A percentile compares a stretch with the other conserved stretches of the same genome.
Evolutionary conservation across 2,888 invertebrate genomes (phyloP).

Genomic region (Leucozona laternaria): DNA sequence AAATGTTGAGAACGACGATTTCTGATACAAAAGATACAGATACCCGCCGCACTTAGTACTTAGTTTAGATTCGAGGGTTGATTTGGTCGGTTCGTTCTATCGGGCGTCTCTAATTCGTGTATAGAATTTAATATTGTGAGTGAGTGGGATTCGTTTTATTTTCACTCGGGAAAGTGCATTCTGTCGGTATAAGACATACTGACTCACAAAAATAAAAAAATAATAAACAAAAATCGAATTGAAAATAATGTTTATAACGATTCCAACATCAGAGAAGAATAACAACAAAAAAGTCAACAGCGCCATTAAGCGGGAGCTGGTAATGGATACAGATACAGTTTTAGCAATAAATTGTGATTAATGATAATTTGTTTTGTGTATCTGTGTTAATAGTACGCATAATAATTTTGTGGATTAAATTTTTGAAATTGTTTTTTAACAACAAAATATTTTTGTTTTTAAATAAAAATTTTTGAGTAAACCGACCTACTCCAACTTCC

Average conservation of each 20-base stretch:
- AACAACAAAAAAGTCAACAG: constrained; percentile 36
- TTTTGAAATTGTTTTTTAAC: constrained; percentile 15
- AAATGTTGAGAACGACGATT: constrained; percentile 72
- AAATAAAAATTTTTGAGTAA: constrained; percentile 5
- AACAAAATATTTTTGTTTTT: not conserved
- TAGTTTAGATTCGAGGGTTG: constrained; percentile 73
- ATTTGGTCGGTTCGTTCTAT: constrained; percentile 63
- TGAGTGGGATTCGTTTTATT: constrained; percentile 43
- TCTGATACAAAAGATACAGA: constrained; percentile 72
- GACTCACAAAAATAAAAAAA: constrained; percentile 8
- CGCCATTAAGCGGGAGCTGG: constrained; percentile 32
- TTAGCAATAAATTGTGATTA: constrained; percentile 52
- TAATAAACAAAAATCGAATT: constrained; percentile 33
- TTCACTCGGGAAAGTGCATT: constrained; percentile 17
- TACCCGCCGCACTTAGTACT: constrained; percentile 64
- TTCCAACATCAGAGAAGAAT: constrained; percentile 14
- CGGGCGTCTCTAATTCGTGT: constrained; percentile 30
- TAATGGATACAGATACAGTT: constrained; percentile 35
- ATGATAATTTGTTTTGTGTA: constrained; percentile 20
- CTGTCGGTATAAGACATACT: constrained; percentile 18
- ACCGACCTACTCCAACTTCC: not conserved
- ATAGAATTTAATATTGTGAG: not conserved
- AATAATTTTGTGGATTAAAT: constrained; percentile 15
- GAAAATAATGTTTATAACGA: constrained; percentile 29
- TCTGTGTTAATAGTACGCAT: constrained; percentile 2